These are phyloP conservation scores for Saturnia pavonia DNA, from an alignment of 2,888 invertebrate genomes.

Conservation along the genomic window DNA sequence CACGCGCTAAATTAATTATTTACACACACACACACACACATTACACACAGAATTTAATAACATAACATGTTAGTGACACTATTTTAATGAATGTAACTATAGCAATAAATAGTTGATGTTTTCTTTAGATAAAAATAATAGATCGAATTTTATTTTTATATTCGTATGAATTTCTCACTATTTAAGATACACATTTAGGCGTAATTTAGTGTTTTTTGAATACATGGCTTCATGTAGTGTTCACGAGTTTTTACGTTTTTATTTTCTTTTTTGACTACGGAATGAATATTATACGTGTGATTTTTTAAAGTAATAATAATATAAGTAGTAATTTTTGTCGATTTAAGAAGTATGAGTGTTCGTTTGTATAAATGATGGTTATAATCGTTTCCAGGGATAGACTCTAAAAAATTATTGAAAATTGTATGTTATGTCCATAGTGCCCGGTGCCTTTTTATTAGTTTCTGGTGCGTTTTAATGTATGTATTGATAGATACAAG, in stretches of 20 bases:
- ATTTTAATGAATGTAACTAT: constrained; percentile 14
- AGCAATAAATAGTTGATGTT: constrained; percentile 29
- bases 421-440: background rate
- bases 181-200: constrained; percentile 48
- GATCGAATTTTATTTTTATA: constrained; percentile 29
- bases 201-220: constrained; percentile 46
- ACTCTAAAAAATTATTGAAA: background rate
- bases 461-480: constrained; percentile 44
- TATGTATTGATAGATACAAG: background rate
- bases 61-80: background rate
- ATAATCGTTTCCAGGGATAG: background rate
- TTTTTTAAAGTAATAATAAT: background rate
- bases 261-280: constrained; percentile 20
- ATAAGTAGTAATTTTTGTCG: constrained; percentile 1
- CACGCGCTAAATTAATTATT: constrained; percentile 25
- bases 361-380: constrained; percentile 22
- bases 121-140: background rate
- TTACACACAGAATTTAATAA: background rate
- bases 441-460: constrained; percentile 47
- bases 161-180: constrained; percentile 41
- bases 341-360: constrained; percentile 6
- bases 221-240: constrained; percentile 20
- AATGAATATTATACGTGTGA: constrained; percentile 22
- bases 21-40: background rate
- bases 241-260: constrained; percentile 27